phyloP scores from a whole-genome alignment of 2,797 vertebrate species.

The Anomalospiza imberbis region DNA sequence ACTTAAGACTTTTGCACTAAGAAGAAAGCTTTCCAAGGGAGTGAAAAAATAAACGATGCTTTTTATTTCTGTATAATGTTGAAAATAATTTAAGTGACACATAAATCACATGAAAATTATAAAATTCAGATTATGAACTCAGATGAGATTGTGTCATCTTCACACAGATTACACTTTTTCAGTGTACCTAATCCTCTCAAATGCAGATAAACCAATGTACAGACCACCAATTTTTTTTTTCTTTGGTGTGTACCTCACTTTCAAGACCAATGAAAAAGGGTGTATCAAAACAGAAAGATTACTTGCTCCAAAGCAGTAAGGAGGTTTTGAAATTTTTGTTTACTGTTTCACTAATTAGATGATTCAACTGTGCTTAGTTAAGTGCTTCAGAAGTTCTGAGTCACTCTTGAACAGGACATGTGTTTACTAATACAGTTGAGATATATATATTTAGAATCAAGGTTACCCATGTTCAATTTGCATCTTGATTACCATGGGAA shows the following conservation, averaged over 20 bases:
- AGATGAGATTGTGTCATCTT: neutral
- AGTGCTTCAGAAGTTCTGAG: constrained; percentile 22
- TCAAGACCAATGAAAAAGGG: neutral
- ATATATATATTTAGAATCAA: constrained; percentile 22
- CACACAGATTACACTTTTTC: neutral
- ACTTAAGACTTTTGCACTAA: neutral
- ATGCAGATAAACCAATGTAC: neutral
- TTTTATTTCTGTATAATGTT: neutral
- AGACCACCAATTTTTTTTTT: neutral
- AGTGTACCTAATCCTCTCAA: neutral
- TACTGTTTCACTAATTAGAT: constrained; percentile 34
- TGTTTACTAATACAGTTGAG: constrained; percentile 21
- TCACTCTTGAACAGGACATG: constrained; percentile 15
- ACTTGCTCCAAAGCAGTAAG: neutral
- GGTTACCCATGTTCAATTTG: constrained; percentile 20
- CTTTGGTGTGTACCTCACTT: neutral
- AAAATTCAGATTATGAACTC: neutral
- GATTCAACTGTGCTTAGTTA: constrained; percentile 43
- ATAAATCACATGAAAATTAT: neutral
- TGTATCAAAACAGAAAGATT: neutral
- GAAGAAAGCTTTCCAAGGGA: neutral
- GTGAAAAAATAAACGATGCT: neutral
- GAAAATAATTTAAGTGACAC: neutral
- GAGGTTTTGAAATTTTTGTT: constrained; percentile 8
- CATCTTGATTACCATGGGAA: neutral